A percentile compares a stretch with the other conserved stretches of the same genome.
Evolutionary conservation across 2,797 vertebrate genomes (phyloP).

Genomic region (Tapera naevia): DNA sequence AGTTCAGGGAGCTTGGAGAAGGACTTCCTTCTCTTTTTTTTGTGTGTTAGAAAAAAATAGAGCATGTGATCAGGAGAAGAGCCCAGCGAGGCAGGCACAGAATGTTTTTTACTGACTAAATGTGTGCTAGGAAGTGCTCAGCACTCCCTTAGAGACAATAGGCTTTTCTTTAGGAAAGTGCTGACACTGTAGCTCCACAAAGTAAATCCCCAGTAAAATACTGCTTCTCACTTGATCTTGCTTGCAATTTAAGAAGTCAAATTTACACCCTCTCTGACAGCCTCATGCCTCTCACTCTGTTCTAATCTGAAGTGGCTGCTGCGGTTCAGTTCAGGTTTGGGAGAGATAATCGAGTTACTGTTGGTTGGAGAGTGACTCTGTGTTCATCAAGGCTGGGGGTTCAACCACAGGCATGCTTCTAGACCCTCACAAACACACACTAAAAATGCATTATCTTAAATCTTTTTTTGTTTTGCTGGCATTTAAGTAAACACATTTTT

Average conservation of each 20-base stretch:
- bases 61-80: background rate
- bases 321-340: background rate
- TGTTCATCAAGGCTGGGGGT: background rate
- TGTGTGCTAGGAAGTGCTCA: background rate
- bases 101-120: background rate
- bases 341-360: conserved; percentile 25
- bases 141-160: background rate
- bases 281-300: background rate
- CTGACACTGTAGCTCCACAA: background rate
- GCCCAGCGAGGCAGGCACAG: background rate
- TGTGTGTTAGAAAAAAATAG: background rate
- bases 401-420: conserved; percentile 16
- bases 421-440: background rate
- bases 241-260: conserved; percentile 1
- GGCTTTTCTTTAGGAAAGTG: conserved; percentile 22
- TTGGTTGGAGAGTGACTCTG: background rate
- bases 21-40: background rate
- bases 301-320: background rate
- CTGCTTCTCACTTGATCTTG: background rate
- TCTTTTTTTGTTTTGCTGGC: background rate
- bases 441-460: conserved; percentile 57
- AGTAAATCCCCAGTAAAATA: conserved; percentile 16
- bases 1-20: background rate
- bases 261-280: conserved; percentile 13
- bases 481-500: conserved; percentile 42